Base-by-base conservation (phyloP, 2,888 invertebrate genomes). In the Caenorhabditis wallacei region DNA sequence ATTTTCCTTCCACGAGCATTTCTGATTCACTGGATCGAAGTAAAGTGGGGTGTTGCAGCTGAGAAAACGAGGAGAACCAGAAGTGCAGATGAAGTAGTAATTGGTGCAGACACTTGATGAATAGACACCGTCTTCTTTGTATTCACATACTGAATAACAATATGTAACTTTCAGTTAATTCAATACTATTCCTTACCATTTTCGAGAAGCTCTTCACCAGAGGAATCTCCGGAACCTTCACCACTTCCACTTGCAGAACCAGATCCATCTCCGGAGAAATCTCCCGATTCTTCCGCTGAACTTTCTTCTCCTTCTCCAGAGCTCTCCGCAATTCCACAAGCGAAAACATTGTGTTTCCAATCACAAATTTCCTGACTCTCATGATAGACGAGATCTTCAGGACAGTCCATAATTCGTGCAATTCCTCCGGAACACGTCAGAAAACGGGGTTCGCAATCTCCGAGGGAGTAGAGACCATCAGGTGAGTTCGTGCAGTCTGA, bases 401-500 rank as follows among this genome's bases (percentile, higher is more conserved):
- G 82, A n/a, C 82, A 82, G 16, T 79, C 72, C 82, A 82, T 82
- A 10, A 79, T 24, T 13, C 69, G 46, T 10, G 66, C 74, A 35
- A 74, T 46, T 26, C 82, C 82, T 5, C 78, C 72, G 11, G 69
- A 72, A 40, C 82, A 82, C 7, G 74, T 79, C 20, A 79, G 57
- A 30, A 82, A 82, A 8, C 69, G 61, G 7, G 56, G 35, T 13
- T 72, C 78, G 24, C 82, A 82, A 5, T 11, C 40, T 10, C 82
- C 82, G 4, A 82, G 16, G 16, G 82, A 8, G 16, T 82, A 82
- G 0, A 82, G 43, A 0, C 82, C 82, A 20, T 82, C 82, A 11
- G 30, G 16, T 8, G 20, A 20, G 13, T 69, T 54, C 0, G 64
- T 40, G 43, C 82, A 82, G 46, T 79, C 82, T 74, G 30, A 72